Percentiles rank a stretch among this genome's conserved stretches.
Evolutionary conservation across 2,113 vertebrate species (phyloP).

Genomic region (Merops nubicus): DNA sequence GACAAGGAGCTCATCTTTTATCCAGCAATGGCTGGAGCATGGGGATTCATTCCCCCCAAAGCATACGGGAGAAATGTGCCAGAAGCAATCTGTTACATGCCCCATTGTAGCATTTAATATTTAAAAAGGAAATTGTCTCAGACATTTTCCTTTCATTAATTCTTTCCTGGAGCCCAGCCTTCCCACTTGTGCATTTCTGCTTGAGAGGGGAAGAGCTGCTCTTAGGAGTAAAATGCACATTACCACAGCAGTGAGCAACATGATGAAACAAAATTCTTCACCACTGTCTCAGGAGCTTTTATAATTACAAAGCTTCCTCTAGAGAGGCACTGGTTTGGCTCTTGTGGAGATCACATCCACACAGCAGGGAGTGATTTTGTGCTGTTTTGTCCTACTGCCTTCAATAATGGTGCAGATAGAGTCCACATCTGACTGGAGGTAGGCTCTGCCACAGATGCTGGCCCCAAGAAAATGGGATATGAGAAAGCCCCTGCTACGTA

Average conservation of each 20-base stretch:
- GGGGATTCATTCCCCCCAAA: neutral
- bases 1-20: neutral
- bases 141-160: conserved; percentile 38
- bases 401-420: neutral
- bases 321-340: neutral
- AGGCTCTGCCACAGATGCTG: neutral
- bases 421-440: neutral
- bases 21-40: neutral
- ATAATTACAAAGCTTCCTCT: neutral
- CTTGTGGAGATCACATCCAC: neutral
- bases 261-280: neutral
- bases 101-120: neutral
- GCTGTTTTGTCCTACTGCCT: neutral
- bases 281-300: neutral
- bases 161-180: conserved; percentile 23
- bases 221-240: neutral
- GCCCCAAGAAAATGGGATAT: neutral
- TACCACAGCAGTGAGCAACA: neutral
- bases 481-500: neutral
- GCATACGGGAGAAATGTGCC: neutral
- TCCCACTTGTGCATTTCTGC: neutral
- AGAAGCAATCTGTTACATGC: neutral
- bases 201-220: neutral
- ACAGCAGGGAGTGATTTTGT: neutral
- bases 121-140: conserved; percentile 29